phyloP scores from a whole-genome alignment of 1,140 invertebrate genomes.

The Heliconius eleuchia region DNA sequence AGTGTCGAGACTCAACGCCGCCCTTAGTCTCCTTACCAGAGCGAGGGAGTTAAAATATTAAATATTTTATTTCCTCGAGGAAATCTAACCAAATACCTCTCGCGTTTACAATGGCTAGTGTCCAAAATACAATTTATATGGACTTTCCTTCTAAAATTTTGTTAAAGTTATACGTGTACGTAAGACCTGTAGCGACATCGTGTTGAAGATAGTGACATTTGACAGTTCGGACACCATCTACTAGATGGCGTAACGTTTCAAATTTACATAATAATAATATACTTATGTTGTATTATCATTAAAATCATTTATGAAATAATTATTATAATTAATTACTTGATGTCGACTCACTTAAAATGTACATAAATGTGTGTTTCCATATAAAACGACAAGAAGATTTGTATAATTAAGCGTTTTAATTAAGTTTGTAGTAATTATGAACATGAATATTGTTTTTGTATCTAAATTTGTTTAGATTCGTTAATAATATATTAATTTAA shows the following conservation, averaged over 20 bases:
- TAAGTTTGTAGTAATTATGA: too few relatives aligned
- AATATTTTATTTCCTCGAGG: too few relatives aligned
- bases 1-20: too few relatives aligned
- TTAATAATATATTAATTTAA: too few relatives aligned
- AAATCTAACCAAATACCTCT: too few relatives aligned
- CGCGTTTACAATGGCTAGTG: too few relatives aligned
- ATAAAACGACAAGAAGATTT: not conserved
- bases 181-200: conserved; percentile 71
- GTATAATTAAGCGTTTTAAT: not conserved
- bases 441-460: too few relatives aligned
- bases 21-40: too few relatives aligned
- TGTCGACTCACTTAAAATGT: not conserved
- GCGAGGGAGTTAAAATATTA: too few relatives aligned
- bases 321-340: not conserved
- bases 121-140: too few relatives aligned
- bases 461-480: too few relatives aligned
- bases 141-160: not conserved
- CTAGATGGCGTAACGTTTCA: conserved; percentile 63
- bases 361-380: not conserved
- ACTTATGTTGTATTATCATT: not conserved
- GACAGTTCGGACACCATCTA: conserved; percentile 44
- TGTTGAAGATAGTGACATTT: conserved; percentile 67
- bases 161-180: not conserved
- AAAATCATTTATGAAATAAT: not conserved
- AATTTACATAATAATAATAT: not conserved